A percentile compares a stretch with the other conserved stretches of the same genome.
Evolutionary conservation across 2,888 invertebrate genomes (phyloP).

Genomic region (Ctenicera cuprea): DNA sequence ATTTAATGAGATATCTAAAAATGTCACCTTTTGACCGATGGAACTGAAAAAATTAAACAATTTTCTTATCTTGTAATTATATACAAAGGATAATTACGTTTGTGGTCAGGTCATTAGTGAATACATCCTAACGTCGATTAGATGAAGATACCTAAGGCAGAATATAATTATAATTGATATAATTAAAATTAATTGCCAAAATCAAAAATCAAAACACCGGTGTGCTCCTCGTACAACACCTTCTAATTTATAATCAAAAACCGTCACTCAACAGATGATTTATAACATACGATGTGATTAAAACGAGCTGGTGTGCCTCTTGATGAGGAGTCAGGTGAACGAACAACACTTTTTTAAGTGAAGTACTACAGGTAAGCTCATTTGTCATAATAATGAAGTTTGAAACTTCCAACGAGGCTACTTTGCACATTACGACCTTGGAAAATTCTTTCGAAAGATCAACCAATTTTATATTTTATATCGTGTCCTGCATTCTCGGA

Average conservation of each 20-base stretch:
- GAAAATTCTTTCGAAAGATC: neutral
- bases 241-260: conserved; percentile 54
- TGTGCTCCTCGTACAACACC: conserved; percentile 38
- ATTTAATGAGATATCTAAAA: no score
- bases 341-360: conserved; percentile 42
- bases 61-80: neutral
- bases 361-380: conserved; percentile 29
- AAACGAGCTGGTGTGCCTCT: conserved; percentile 55
- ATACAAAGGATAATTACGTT: neutral
- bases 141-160: conserved; percentile 1
- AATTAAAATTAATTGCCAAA: conserved; percentile 53
- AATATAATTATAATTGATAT: conserved; percentile 8
- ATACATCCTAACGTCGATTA: neutral
- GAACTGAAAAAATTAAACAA: no score
- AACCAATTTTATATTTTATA: conserved; percentile 1
- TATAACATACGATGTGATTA: conserved; percentile 57
- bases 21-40: no score
- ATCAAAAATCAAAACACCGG: conserved; percentile 45
- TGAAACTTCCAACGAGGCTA: conserved; percentile 23
- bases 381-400: conserved; percentile 38
- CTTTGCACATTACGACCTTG: conserved; percentile 23
- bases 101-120: neutral
- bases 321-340: conserved; percentile 42
- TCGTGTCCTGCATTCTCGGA: neutral
- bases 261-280: conserved; percentile 59